Percentiles rank a stretch among this genome's conserved stretches.
phyloP scores from a whole-genome alignment of 2,113 vertebrate species.

The Thinocorus orbignyianus region DNA sequence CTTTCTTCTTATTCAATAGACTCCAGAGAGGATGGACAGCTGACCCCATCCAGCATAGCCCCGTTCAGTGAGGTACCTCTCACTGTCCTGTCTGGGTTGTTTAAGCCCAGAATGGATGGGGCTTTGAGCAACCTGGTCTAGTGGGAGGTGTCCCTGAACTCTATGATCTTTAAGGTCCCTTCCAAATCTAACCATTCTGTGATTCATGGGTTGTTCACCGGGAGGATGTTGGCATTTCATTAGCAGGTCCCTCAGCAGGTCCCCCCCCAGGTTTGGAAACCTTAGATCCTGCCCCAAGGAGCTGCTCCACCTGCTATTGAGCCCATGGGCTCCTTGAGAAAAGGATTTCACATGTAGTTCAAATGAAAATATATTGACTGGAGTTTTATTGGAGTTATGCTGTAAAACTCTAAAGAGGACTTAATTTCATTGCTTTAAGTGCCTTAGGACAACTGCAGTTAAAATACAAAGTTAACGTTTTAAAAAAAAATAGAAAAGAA shows the following conservation, averaged over 20 bases:
- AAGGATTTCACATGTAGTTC: background rate
- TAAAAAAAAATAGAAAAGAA: background rate
- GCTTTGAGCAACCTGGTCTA: no score
- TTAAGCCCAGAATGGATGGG: no score
- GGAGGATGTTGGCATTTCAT: background rate
- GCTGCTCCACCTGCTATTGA: background rate
- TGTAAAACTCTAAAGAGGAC: background rate
- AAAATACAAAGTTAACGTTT: background rate
- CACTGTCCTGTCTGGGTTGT: background rate
- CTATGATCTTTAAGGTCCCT: no score
- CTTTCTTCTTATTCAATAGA: background rate
- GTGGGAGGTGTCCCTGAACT: no score
- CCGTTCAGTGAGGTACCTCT: background rate
- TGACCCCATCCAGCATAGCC: background rate
- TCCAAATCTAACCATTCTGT: no score
- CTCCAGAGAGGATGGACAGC: background rate
- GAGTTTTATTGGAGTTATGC: background rate
- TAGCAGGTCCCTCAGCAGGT: background rate
- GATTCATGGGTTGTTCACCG: background rate
- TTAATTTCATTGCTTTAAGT: background rate
- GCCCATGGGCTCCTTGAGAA: background rate
- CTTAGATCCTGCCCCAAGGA: background rate
- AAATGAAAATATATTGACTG: background rate
- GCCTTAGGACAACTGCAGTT: background rate
- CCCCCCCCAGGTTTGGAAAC: background rate